Evolutionary conservation across 1,140 invertebrate species (phyloP).

Genomic region (fruit fly (Drosophila melanogaster)): Release_6_plus_ISO1_MT NT_033777.3:16887501-16888000

Average conservation of each 20-base stretch:
- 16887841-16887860: slow-evolving; percentile 66
- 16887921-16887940: slow-evolving; percentile 70
- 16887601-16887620: slow-evolving; percentile 49
- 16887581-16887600: neutral
- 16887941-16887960: slow-evolving; percentile 54
- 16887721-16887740: slow-evolving; percentile 53
- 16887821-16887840: slow-evolving; percentile 68
- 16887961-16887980: slow-evolving; percentile 65
- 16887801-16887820: slow-evolving; percentile 18
- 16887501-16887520: too few species aligned
- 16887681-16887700: neutral
- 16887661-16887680: slow-evolving; percentile 1
- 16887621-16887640: slow-evolving; percentile 28
- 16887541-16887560: neutral
- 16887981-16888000: slow-evolving; percentile 16
- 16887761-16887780: slow-evolving; percentile 33
- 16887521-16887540: neutral
- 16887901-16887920: slow-evolving; percentile 62
- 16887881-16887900: slow-evolving; percentile 46
- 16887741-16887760: neutral
- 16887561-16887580: slow-evolving; percentile 2
- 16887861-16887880: slow-evolving; percentile 6
- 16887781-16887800: slow-evolving; percentile 13
- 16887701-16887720: slow-evolving; percentile 60
- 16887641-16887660: slow-evolving; percentile 12